Evolutionary conservation across 30 jellyfish, hydroid and myxozoan species (phyloP).

Genomic region (Rhopilema esculentum): DNA sequence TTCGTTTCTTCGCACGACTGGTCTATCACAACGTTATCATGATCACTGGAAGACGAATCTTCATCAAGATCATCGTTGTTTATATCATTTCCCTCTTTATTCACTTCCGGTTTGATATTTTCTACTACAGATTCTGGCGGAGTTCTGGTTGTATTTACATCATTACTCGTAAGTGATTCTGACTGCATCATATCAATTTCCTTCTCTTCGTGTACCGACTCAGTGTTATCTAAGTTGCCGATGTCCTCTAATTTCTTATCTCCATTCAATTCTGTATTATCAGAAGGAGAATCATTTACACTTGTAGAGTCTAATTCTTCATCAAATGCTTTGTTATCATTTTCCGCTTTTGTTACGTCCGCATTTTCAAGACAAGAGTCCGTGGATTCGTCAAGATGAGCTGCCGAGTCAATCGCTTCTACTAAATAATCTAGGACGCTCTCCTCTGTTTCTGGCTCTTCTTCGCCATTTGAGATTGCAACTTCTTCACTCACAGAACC

Average conservation of each 20-base stretch:
- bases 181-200: neutral
- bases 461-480: no score
- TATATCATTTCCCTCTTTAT: neutral
- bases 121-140: neutral
- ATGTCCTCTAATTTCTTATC: neutral
- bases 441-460: conserved; percentile 15
- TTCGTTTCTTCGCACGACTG: neutral
- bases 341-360: neutral
- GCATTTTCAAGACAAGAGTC: neutral
- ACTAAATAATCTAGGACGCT: conserved; percentile 24
- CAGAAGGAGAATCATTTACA: neutral
- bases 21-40: neutral
- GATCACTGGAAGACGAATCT: neutral
- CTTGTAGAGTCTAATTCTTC: neutral
- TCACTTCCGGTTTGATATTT: neutral
- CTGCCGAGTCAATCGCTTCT: conserved; percentile 26
- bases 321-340: neutral
- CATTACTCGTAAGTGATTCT: neutral
- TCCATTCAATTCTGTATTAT: neutral
- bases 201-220: neutral
- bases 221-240: neutral
- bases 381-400: conserved; percentile 15
- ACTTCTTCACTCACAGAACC: neutral
- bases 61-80: neutral
- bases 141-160: neutral